Evolutionary conservation across 2,888 invertebrate species (phyloP), one percentile per base, ranked within the genome.

Genomic region (Lycophotia porphyrea): DNA sequence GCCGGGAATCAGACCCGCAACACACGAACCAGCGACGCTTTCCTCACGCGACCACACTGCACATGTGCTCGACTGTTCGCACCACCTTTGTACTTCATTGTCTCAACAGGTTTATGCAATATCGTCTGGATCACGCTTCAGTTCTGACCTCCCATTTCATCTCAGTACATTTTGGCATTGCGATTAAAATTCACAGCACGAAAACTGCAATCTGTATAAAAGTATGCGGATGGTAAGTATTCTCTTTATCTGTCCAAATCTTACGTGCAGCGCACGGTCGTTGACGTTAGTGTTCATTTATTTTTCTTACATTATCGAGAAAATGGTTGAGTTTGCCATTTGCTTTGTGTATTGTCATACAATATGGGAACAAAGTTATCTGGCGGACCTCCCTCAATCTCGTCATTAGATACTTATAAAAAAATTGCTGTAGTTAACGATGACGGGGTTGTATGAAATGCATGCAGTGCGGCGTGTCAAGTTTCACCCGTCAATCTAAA

Each of bases 1-100:
- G 92, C 92, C 92, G 94, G 95, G 94, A 95, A 87, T 89, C 90
- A 90, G 94, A 93, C 94, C 94, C 93, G 91, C 90, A 89, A 87
- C 90, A 88, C 89, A 86, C 89, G 85, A 85, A 75, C 84, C 88
- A 84, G 78, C 86, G 86, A 86, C 84, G 88, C 85, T 88, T 87
- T 86, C 89, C 91, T 89, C 93, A 89, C 92, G 90, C 92, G 87
- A 91, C 88, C 89, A 88, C 87, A 89, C 82, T 88, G 87, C 90
- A 91, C 90, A 89, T 90, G 88, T 88, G 87, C 91, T 91, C 90
- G 89, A 90, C 88, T 91, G 82, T 84, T 84, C 84, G 89, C 89
- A 89, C 89, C 88, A 88, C 88, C 90, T 91, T 90, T 87, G 86
- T 86, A 83, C 87, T 87, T 88, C 88, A 88, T 88, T 89, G 81